Percentiles rank a stretch among this genome's conserved stretches.
Conservation (phyloP, 2,797 vertebrate species). For the Poeciliopsis turneri region DNA sequence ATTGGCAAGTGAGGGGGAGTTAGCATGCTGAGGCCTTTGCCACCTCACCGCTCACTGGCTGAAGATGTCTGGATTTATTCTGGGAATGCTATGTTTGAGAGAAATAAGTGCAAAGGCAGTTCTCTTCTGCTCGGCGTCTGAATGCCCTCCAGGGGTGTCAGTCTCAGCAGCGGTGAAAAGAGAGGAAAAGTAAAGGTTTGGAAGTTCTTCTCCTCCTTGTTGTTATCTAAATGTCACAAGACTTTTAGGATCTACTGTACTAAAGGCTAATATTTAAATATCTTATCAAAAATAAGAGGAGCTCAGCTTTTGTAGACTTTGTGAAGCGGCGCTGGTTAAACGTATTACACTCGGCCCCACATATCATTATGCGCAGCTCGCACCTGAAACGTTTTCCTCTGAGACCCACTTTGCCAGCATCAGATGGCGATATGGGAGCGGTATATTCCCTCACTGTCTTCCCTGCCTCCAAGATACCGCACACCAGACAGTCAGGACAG, state of each 20-base stretch:
- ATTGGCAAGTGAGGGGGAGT: conserved; percentile 79
- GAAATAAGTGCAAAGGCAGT: conserved; percentile 77
- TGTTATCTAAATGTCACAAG: conserved; percentile 49
- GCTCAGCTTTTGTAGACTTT: conserved; percentile 15
- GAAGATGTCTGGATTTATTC: conserved; percentile 86
- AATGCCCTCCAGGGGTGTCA: conserved; percentile 68
- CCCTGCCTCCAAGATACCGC: conserved; percentile 58
- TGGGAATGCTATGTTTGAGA: conserved; percentile 80
- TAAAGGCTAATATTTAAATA: conserved; percentile 23
- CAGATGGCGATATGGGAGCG: conserved; percentile 42
- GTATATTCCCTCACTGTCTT: conserved; percentile 54
- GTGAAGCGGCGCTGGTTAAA: conserved; percentile 17
- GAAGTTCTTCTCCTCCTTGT: conserved; percentile 53
- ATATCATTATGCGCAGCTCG: conserved; percentile 26
- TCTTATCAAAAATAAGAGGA: conserved; percentile 12
- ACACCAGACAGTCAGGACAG: conserved; percentile 59
- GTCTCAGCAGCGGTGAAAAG: conserved; percentile 45
- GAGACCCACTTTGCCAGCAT: conserved; percentile 45
- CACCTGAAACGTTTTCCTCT: conserved; percentile 32
- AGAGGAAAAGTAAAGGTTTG: conserved; percentile 45
- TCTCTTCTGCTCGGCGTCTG: conserved; percentile 63
- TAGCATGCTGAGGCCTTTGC: conserved; percentile 76
- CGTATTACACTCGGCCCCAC: conserved; percentile 5
- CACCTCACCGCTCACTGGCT: conserved; percentile 82
- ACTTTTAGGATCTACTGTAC: conserved; percentile 29